Percentiles rank a stretch among this genome's conserved stretches.
Evolutionary conservation across 2,113 vertebrate genomes (phyloP).

Genomic region (Oophaga pumilio): DNA sequence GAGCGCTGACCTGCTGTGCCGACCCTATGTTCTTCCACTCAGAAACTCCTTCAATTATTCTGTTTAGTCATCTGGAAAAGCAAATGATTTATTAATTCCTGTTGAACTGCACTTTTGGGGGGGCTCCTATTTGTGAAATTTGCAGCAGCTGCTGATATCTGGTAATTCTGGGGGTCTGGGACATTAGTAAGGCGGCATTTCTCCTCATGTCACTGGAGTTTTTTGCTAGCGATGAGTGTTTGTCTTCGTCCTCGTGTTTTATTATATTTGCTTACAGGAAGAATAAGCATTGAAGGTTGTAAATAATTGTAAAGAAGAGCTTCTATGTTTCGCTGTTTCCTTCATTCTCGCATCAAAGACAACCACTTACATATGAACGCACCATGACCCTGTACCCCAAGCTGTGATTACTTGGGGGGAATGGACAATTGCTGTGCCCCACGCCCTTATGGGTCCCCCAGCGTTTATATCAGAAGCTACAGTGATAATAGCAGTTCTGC

Average conservation of each 20-base stretch:
- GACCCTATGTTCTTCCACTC: slow-evolving; percentile 49
- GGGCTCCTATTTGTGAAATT: slow-evolving; percentile 36
- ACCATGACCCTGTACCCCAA: no score
- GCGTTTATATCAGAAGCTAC: no score
- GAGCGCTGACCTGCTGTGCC: slow-evolving; percentile 42
- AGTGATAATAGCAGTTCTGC: no score
- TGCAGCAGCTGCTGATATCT: slow-evolving; percentile 23
- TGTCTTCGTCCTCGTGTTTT: neutral
- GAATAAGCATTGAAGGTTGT: neutral
- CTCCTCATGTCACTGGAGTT: neutral
- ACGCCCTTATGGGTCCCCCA: no score
- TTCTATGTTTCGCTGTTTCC: no score
- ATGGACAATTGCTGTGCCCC: no score
- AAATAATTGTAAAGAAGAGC: neutral
- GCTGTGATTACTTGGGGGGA: no score
- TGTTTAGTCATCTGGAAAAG: slow-evolving; percentile 53
- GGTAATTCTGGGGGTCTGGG: neutral
- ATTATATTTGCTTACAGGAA: neutral
- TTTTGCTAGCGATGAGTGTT: neutral
- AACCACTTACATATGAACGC: no score
- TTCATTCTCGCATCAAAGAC: no score
- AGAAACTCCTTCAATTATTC: slow-evolving; percentile 55
- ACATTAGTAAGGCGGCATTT: neutral
- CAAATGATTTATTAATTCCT: slow-evolving; percentile 55
- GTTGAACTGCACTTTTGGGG: slow-evolving; percentile 28